Evolutionary conservation across 2,797 vertebrate species (phyloP).

Genomic region (Myoxocephalus aenaeus): DNA sequence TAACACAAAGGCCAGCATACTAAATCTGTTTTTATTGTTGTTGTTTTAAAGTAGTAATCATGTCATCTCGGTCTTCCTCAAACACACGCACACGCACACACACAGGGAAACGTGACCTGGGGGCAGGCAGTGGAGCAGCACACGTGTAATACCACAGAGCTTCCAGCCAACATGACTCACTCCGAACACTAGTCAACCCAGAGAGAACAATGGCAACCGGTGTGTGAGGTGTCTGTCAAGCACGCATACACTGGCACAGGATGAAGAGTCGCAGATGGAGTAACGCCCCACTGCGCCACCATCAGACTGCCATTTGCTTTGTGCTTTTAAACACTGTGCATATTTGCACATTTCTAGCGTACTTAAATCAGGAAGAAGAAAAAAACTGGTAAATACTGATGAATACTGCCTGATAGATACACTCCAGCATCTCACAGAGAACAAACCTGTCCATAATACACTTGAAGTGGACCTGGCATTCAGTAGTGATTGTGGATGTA

Average conservation of each 20-base stretch:
- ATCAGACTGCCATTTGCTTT: constrained; percentile 46
- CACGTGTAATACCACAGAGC: constrained; percentile 77
- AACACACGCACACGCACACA: constrained; percentile 34
- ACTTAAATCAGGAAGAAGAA: neutral
- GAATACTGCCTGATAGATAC: constrained; percentile 48
- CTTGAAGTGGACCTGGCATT: constrained; percentile 61
- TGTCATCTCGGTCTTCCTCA: constrained; percentile 48
- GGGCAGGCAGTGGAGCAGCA: constrained; percentile 76
- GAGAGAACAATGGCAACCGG: constrained; percentile 80
- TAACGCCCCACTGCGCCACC: constrained; percentile 57
- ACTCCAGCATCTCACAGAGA: constrained; percentile 62
- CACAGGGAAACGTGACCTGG: constrained; percentile 71
- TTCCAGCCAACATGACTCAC: constrained; percentile 76
- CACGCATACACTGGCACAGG: constrained; percentile 64
- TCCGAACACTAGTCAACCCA: constrained; percentile 73
- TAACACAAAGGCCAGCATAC: constrained; percentile 31
- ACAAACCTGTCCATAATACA: constrained; percentile 66
- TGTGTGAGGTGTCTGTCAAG: constrained; percentile 79
- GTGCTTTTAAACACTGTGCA: constrained; percentile 32
- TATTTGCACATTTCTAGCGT: constrained; percentile 37
- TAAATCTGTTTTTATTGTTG: constrained; percentile 24
- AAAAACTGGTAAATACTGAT: constrained; percentile 25
- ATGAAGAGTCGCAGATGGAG: constrained; percentile 61
- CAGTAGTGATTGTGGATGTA: constrained; percentile 34
- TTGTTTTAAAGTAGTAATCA: constrained; percentile 33